Evolutionary conservation across 2,797 vertebrate genomes (phyloP), one percentile per base, ranked within the genome.

Genomic region (Amblyraja radiata): DNA sequence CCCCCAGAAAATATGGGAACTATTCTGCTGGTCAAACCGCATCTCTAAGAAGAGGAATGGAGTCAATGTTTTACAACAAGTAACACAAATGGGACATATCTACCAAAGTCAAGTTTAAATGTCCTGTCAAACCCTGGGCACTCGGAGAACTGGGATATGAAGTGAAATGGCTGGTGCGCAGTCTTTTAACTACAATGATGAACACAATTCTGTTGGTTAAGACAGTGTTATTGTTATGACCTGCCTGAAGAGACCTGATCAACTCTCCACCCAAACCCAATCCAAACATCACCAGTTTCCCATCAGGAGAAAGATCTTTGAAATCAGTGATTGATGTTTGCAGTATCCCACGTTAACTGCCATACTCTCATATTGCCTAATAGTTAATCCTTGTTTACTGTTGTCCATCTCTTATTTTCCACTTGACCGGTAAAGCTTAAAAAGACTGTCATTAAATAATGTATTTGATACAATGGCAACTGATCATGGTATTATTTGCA

Each of bases 371-470:
- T n/a, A 36, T 88, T 88, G 63, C 61, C 39, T 18, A 88, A n/a
- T 65, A 88, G n/a, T 65, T 21, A 88, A 74, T n/a, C 16, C n/a
- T 88, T 88, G 61, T 68, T 68, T 36, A 88, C 84, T 21, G 16
- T 14, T 68, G 32, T 32, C 68, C 63, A 36, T 88, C n/a, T 86
- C 61, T 14, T 65, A 86, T 63, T 63, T 88, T 68, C 63, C 36
- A 36, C 63, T 88, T 88, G 16, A 63, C 84, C 84, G 36, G 84
- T 88, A 68, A 68, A 88, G 84, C 84, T 88, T 88, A 68, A 68
- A 63, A 68, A 23, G 84, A 18, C 63, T 88, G 84, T n/a, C 63
- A 63, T 36, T 88, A 68, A 7, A 21, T n/a, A 88, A 36, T 88
- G 61, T 58, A 65, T 65, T 36, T 63, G 61, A 88, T 88, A 63